These are phyloP conservation scores for Ptychoptera albimana DNA, from an alignment of 2,888 invertebrate species.

Conservation along the genomic window DNA sequence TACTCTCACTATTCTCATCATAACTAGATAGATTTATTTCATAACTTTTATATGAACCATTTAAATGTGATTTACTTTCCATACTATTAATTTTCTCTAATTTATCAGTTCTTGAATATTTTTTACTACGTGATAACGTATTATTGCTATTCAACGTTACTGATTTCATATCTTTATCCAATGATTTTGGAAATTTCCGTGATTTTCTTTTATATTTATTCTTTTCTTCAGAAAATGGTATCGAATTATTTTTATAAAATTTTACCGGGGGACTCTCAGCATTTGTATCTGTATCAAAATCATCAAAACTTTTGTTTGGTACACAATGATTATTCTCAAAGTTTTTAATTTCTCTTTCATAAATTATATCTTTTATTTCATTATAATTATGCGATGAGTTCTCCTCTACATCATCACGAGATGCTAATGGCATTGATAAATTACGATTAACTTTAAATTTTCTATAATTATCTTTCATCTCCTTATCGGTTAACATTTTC, in stretches of 20 bases:
- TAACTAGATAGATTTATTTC: not conserved
- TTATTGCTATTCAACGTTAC: no score
- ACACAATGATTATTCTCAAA: slow-evolving; percentile 10
- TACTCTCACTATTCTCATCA: not conserved
- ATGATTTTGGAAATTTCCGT: no score
- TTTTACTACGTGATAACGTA: no score
- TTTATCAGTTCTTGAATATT: no score
- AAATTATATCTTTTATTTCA: no score
- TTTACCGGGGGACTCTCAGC: slow-evolving; percentile 12
- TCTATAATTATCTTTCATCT: slow-evolving; percentile 2
- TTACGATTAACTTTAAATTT: not conserved
- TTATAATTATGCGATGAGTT: no score
- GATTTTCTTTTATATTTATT: no score
- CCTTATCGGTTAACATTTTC: slow-evolving; percentile 8
- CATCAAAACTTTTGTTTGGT: slow-evolving; percentile 1
- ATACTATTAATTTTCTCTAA: not conserved
- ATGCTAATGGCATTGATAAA: no score
- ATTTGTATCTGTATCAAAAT: slow-evolving; percentile 5
- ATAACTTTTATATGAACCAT: not conserved
- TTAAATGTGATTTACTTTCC: no score
- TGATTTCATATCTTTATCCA: no score
- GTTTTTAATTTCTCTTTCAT: slow-evolving; percentile 1
- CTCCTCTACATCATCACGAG: no score
- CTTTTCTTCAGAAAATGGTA: slow-evolving; percentile 11
- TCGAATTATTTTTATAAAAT: slow-evolving; percentile 14